phyloP scores from a whole-genome alignment of 1,140 invertebrate species.

The Drosophila orena region DNA sequence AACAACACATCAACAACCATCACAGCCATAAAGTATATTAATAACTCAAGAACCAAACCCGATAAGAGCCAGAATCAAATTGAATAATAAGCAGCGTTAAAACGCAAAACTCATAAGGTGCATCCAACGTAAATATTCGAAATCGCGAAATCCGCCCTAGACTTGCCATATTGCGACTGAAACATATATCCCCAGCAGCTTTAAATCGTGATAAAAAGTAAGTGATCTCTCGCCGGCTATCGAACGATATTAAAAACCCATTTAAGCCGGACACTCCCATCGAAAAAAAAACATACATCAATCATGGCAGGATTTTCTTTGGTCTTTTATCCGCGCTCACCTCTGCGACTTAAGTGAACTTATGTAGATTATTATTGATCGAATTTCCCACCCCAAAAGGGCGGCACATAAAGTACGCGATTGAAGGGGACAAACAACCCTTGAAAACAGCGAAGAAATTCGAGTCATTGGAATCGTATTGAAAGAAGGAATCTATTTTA shows the following conservation, averaged over 20 bases:
- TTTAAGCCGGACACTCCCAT: conserved; percentile 26
- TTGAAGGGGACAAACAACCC: conserved; percentile 21
- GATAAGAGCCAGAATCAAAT: conserved; percentile 56
- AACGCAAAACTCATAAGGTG: conserved; percentile 34
- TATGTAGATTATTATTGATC: conserved; percentile 75
- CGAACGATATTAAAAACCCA: conserved; percentile 39
- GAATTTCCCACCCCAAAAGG: conserved; percentile 45
- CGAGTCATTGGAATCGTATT: conserved; percentile 25
- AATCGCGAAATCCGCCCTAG: conserved; percentile 45
- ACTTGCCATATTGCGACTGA: conserved; percentile 42
- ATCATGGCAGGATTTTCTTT: conserved; percentile 46
- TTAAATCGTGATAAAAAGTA: conserved; percentile 72
- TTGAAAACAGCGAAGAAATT: conserved; percentile 35
- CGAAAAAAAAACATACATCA: conserved; percentile 44
- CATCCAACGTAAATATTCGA: neutral
- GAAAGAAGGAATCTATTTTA: neutral
- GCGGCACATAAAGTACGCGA: conserved; percentile 5
- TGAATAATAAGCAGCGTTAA: conserved; percentile 36
- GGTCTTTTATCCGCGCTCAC: conserved; percentile 19
- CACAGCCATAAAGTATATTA: conserved; percentile 56
- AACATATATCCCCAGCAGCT: conserved; percentile 39
- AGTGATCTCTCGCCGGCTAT: conserved; percentile 54
- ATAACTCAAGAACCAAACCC: conserved; percentile 45
- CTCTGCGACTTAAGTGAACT: conserved; percentile 58
- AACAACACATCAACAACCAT: conserved; percentile 52